Evolutionary conservation across 2,113 vertebrate genomes (phyloP).

Genomic region (Peromyscus californicus): DNA sequence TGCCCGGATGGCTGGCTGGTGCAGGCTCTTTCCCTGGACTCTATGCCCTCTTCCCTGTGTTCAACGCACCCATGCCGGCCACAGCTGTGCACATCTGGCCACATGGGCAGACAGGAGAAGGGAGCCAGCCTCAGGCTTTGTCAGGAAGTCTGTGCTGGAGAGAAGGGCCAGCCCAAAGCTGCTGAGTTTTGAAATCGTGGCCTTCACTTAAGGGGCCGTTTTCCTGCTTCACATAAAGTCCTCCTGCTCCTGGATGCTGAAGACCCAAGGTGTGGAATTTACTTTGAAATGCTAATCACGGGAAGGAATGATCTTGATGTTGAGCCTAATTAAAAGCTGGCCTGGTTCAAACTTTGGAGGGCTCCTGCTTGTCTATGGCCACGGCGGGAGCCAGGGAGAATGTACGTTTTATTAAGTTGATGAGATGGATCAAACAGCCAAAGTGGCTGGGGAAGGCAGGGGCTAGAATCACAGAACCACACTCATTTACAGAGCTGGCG

Average conservation of each 20-base stretch:
- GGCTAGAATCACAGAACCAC: not conserved
- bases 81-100: not conserved
- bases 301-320: constrained; percentile 59
- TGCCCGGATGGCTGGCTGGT: too few relatives aligned
- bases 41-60: not conserved
- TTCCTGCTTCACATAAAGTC: not conserved
- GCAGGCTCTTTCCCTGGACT: not conserved
- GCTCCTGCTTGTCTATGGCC: constrained; percentile 42
- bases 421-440: constrained; percentile 50
- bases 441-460: constrained; percentile 1
- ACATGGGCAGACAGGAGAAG: not conserved
- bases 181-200: constrained; percentile 59
- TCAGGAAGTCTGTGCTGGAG: not conserved
- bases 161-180: not conserved
- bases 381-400: not conserved
- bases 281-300: constrained; percentile 76
- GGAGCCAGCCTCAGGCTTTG: not conserved
- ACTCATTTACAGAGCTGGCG: not conserved
- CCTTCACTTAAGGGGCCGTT: not conserved
- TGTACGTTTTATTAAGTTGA: constrained; percentile 66
- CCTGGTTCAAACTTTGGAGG: constrained; percentile 70
- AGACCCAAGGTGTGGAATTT: constrained; percentile 39
- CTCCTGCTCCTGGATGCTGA: constrained; percentile 44
- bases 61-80: not conserved
- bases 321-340: constrained; percentile 57